Conservation (phyloP, 2,888 invertebrate genomes). For the Polia nebulosa region DNA sequence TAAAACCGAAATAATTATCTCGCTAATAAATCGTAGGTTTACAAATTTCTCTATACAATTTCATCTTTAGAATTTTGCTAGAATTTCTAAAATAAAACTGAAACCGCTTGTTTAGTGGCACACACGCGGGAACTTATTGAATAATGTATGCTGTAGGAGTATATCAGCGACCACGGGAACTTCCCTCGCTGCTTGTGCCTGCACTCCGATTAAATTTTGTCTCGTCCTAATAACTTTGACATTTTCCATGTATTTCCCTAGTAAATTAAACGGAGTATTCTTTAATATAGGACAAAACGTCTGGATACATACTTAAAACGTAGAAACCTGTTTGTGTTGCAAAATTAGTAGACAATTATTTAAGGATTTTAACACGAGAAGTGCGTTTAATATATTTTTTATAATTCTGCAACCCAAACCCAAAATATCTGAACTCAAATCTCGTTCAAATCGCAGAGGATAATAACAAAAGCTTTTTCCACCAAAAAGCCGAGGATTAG, state of each 20-base stretch:
- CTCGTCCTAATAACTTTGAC: conserved; percentile 25
- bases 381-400: not conserved
- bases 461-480: conserved; percentile 41
- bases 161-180: conserved; percentile 45
- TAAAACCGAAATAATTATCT: no score
- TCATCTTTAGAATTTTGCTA: no score
- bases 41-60: no score
- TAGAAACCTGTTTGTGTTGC: no score
- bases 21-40: no score
- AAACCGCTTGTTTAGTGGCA: conserved; percentile 16
- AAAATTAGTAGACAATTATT: no score
- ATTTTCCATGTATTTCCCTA: conserved; percentile 12
- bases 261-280: no score
- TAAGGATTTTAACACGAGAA: no score
- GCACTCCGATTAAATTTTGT: conserved; percentile 44
- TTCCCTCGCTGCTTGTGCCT: conserved; percentile 35
- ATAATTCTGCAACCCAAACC: not conserved
- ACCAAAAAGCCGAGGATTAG: conserved; percentile 49
- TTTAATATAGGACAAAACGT: no score
- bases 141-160: conserved; percentile 71
- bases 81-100: not conserved
- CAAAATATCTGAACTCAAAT: conserved; percentile 16
- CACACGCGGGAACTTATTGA: conserved; percentile 59
- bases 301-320: no score
- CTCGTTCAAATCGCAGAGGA: conserved; percentile 20